Percentiles rank a stretch among this genome's conserved stretches.
phyloP scores from a whole-genome alignment of 2,797 vertebrate genomes.

The Syngnathus acus region DNA sequence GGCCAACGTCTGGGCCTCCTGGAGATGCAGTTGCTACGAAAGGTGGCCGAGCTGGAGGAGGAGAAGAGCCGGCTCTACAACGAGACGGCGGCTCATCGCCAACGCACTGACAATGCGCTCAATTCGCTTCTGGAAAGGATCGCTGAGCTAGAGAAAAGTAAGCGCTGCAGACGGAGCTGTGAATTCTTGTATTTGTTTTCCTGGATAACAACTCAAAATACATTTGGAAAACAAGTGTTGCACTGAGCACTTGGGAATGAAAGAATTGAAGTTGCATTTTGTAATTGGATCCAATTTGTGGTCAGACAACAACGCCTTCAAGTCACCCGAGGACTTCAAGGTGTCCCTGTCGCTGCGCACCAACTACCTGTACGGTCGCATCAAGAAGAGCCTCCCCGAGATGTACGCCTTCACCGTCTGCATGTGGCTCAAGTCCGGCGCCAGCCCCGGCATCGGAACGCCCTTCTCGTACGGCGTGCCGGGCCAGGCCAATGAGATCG shows the following conservation, averaged over 20 bases:
- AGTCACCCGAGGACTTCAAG: slow-evolving; percentile 93
- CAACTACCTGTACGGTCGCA: slow-evolving; percentile 92
- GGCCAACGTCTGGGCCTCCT: slow-evolving; percentile 83
- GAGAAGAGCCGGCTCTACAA: slow-evolving; percentile 95
- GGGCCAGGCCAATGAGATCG: slow-evolving; percentile 94
- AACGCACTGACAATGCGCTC: slow-evolving; percentile 84
- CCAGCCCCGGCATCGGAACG: slow-evolving; percentile 90
- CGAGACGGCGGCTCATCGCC: slow-evolving; percentile 85
- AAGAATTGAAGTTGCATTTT: too few relatives aligned
- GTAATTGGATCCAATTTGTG: neutral
- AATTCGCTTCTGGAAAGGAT: slow-evolving; percentile 90
- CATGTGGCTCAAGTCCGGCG: slow-evolving; percentile 93
- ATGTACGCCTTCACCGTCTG: slow-evolving; percentile 95
- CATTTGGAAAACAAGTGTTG: too few relatives aligned
- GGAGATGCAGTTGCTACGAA: slow-evolving; percentile 87
- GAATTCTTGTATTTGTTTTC: neutral
- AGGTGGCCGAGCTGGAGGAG: slow-evolving; percentile 91
- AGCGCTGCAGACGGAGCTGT: slow-evolving; percentile 13
- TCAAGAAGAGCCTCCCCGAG: slow-evolving; percentile 94
- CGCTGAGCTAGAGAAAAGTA: slow-evolving; percentile 89
- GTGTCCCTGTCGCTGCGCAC: slow-evolving; percentile 91
- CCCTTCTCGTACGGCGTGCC: slow-evolving; percentile 94
- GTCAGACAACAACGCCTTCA: slow-evolving; percentile 88
- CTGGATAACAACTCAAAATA: too few relatives aligned
- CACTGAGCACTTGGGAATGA: too few relatives aligned